These are phyloP conservation scores for Crepidodera aurea DNA, from an alignment of 2,888 invertebrate species.

Conservation along the genomic window DNA sequence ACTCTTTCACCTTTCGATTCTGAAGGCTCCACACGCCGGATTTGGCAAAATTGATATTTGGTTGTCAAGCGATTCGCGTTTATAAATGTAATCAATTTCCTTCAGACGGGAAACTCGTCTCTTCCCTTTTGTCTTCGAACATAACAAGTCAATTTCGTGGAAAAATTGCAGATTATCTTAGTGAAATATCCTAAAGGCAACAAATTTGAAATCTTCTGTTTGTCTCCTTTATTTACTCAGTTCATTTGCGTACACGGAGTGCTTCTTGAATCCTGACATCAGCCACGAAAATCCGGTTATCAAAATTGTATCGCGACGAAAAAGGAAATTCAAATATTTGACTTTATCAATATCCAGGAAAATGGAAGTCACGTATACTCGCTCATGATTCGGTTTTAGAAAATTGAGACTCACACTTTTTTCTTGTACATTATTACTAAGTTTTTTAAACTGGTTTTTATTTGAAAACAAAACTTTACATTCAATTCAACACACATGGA, in stretches of 20 bases:
- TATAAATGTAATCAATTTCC: constrained; percentile 57
- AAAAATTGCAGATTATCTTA: constrained; percentile 55
- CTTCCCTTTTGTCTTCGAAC: constrained; percentile 51
- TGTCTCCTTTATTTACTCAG: constrained; percentile 54
- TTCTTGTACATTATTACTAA: too few relatives aligned
- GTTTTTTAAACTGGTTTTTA: too few relatives aligned
- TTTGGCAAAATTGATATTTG: constrained; percentile 51
- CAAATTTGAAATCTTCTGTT: constrained; percentile 55
- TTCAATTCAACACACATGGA: too few relatives aligned
- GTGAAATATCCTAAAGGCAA: constrained; percentile 55
- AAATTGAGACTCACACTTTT: too few relatives aligned
- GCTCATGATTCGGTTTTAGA: too few relatives aligned
- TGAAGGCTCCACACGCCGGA: constrained; percentile 22
- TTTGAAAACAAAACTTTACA: too few relatives aligned
- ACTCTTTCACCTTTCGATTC: constrained; percentile 12
- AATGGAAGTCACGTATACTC: too few relatives aligned
- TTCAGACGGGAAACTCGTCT: constrained; percentile 41
- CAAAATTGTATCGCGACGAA: constrained; percentile 23
- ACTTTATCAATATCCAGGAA: constrained; percentile 6
- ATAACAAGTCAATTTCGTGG: constrained; percentile 56
- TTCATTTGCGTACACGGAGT: constrained; percentile 32
- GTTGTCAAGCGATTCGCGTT: constrained; percentile 49
- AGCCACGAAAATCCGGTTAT: constrained; percentile 26
- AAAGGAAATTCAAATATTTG: constrained; percentile 24
- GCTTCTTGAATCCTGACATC: constrained; percentile 23